Base-by-base conservation (phyloP, 2,888 invertebrate species). In the Anthrax anthrax region DNA sequence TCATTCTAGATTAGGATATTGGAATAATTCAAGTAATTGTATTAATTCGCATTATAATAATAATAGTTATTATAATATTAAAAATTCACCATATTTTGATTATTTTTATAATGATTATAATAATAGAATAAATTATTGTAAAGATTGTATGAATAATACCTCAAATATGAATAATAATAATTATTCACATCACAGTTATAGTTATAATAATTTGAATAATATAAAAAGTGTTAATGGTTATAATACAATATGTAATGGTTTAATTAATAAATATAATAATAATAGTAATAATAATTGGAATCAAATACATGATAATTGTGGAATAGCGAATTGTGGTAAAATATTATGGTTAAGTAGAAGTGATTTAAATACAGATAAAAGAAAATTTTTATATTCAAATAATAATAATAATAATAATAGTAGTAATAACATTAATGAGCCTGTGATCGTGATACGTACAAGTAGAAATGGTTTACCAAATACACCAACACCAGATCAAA, bases 321-420 rank as follows among this genome's bases (percentile, higher is more conserved):
- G 64, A 50, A 59, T 65, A 50, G 58, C 59, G 41, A 66, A 65
- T 52, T 66, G 66, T 50, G 67, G 65, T 46, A 66, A 65, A 58
- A 54, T 66, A 46, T 57, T 66, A 18, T 66, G 65, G 65, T 53
- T 65, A 49, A 60, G 57, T 42, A 62, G 60, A n/a, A 54, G 55
- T 47, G 52, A 51, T 49, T 46, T 48, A 18, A 48, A 44, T 42
- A 4, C 23, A 23, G 13, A 12, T 32, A 39, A 38, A 39, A 23
- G 3, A 46, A n/a, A 41, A 46, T 37, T 23, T 37, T 23, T 37
- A 43, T 46, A 42, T 37, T 47, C 51, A 52, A 42, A 34, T 48
- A 51, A 37, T 44, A 44, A 44, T 49, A 47, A 49, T 44, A 47
- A 46, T 42, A 39, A 47, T 44, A 42, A 36, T 42, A 41, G 18